Conservation (phyloP, 2,888 invertebrate species). For the Eupelmus urozonus region DNA sequence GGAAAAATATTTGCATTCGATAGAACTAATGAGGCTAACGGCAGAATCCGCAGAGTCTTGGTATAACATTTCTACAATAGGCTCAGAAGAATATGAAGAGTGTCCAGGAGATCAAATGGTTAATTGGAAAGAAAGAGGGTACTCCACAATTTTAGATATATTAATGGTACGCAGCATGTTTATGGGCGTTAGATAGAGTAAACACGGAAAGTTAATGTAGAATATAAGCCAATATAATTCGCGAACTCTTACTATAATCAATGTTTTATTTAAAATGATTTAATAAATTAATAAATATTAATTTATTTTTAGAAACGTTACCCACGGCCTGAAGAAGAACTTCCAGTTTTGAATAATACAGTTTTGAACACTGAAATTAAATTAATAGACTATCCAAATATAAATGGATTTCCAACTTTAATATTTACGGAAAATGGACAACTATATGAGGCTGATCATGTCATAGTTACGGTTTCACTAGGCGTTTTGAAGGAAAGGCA, state of each 20-base stretch:
- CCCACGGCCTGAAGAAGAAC: slow-evolving; percentile 68
- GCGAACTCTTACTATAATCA: no score
- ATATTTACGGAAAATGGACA: slow-evolving; percentile 78
- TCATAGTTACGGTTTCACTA: slow-evolving; percentile 84
- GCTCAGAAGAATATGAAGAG: background rate
- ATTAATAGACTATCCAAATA: slow-evolving; percentile 64
- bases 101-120: slow-evolving; percentile 57
- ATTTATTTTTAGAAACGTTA: slow-evolving; percentile 66
- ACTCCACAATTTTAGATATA: slow-evolving; percentile 69
- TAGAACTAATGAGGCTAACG: slow-evolving; percentile 58
- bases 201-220: no score
- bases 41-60: slow-evolving; percentile 57
- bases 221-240: no score
- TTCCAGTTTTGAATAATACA: slow-evolving; percentile 69
- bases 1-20: slow-evolving; percentile 51
- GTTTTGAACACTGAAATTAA: slow-evolving; percentile 67
- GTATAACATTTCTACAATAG: slow-evolving; percentile 48
- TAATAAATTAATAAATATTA: no score
- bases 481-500: slow-evolving; percentile 84
- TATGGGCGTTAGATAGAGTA: no score
- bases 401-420: slow-evolving; percentile 69
- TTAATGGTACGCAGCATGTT: slow-evolving; percentile 72
- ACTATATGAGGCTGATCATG: slow-evolving; percentile 80
- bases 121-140: slow-evolving; percentile 70
- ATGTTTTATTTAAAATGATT: no score